phyloP scores from a whole-genome alignment of 1,140 invertebrate genomes.

The Polyergus mexicanus region DNA sequence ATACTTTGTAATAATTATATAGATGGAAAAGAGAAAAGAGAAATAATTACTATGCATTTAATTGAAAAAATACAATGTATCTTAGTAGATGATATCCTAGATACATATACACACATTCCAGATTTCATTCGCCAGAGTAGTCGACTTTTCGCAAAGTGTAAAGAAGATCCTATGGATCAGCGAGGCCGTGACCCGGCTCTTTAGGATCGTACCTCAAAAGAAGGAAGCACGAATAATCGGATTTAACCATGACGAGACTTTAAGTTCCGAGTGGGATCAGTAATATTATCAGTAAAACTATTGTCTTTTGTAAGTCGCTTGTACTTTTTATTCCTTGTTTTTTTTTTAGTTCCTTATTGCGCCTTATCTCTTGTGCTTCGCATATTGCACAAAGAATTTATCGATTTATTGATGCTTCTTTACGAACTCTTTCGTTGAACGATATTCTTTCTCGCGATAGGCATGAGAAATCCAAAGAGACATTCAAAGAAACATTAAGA shows the following conservation, averaged over 20 bases:
- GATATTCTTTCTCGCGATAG: conserved; percentile 1
- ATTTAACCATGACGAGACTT: conserved; percentile 68
- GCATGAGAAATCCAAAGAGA: neutral
- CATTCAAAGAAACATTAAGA: neutral
- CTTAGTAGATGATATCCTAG: neutral
- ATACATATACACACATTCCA: neutral
- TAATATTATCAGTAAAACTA: conserved; percentile 40
- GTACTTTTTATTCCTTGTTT: conserved; percentile 58
- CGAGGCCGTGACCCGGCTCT: conserved; percentile 35
- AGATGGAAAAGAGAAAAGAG: neutral
- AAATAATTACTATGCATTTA: conserved; percentile 11
- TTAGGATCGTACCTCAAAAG: conserved; percentile 60
- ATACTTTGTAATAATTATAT: neutral
- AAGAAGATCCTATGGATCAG: conserved; percentile 50
- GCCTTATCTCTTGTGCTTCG: conserved; percentile 21
- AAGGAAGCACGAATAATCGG: conserved; percentile 68
- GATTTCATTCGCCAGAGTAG: conserved; percentile 12
- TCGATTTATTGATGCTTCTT: conserved; percentile 33
- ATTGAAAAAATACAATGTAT: neutral
- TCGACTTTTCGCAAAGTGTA: conserved; percentile 39
- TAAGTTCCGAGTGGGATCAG: conserved; percentile 66
- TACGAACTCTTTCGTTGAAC: neutral
- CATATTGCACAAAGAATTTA: conserved; percentile 51
- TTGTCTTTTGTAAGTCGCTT: conserved; percentile 65
- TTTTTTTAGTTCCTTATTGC: conserved; percentile 58